Evolutionary conservation across 2,113 vertebrate species (phyloP), one percentile per base, ranked within the genome.

Genomic region (Clupea harengus): DNA sequence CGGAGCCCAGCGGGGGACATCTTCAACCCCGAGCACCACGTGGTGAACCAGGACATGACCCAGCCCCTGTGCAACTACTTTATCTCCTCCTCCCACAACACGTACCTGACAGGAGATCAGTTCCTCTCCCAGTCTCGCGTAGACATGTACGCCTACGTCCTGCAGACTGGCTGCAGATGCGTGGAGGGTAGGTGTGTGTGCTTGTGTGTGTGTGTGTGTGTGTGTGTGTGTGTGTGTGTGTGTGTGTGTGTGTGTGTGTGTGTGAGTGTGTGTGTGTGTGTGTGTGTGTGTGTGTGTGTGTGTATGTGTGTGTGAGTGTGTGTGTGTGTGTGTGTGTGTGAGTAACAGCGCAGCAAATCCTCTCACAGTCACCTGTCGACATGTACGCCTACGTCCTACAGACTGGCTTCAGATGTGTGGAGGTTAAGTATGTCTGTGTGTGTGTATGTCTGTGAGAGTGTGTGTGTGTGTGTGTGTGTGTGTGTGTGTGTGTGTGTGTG

Each of bases 71-170:
- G 93, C 85, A 96, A 97, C 92, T 99, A 99, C 84, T 99, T 96
- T 90, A 98, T 99, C 86, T 93, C 97, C 89, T 98, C 98, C 0
- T 99, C 98, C 50, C 98, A 99, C 92, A 99, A 99, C 93, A 99
- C 98, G 91, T 99, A 99, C 95, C 96, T 99, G 93, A 96, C 94
- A 86, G 98, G 97, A 15, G 98, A 99, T 93, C 98, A 99, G 92
- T 95, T 99, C 91, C 95, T 97, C 90, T 99, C 98, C 84, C 97
- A 99, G 93, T 99, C 97, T 0, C 94, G 98, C 25, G 97, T 95
- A 54, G 98, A 99, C 91, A 99, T 99, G 98, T 99, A 99, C 0
- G 96, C 97, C 3, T 96, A 97, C 92, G 98, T 97, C 84, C 95
- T 98, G n/a, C 97, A 99, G 87, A 93, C 97, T 0, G 98, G 97